Percentiles rank a stretch among this genome's conserved stretches.
These are phyloP conservation scores for Chalcis sispes DNA, from an alignment of 2,888 invertebrate genomes.

Conservation along the genomic window DNA sequence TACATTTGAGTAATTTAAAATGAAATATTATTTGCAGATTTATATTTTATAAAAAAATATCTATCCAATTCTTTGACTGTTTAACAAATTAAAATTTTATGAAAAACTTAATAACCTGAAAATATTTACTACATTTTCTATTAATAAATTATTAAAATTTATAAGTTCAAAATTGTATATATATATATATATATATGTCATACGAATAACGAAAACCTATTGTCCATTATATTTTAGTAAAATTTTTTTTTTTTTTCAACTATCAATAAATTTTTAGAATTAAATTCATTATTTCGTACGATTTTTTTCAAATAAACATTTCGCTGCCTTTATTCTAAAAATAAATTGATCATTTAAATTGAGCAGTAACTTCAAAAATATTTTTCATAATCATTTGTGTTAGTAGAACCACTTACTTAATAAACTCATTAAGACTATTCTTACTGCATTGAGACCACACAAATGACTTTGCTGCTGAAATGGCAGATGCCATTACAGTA, in stretches of 20 bases:
- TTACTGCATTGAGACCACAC: conserved; percentile 34
- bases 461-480: conserved; percentile 2
- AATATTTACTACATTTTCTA: no score
- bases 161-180: conserved; percentile 3
- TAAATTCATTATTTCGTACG: conserved; percentile 15
- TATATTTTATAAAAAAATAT: neutral
- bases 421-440: conserved; percentile 22
- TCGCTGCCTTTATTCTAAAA: conserved; percentile 29
- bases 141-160: neutral
- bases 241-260: no score
- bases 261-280: no score
- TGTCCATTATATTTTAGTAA: no score
- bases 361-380: neutral
- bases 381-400: no score
- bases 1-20: neutral
- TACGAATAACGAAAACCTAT: neutral
- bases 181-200: no score
- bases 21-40: neutral
- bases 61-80: no score
- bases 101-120: no score
- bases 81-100: no score
- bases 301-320: conserved; percentile 24
- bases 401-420: conserved; percentile 33
- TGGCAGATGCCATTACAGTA: conserved; percentile 36
- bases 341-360: neutral